Evolutionary conservation across 2,888 invertebrate genomes (phyloP).

Genomic region (Acanthosepion esculentum): DNA sequence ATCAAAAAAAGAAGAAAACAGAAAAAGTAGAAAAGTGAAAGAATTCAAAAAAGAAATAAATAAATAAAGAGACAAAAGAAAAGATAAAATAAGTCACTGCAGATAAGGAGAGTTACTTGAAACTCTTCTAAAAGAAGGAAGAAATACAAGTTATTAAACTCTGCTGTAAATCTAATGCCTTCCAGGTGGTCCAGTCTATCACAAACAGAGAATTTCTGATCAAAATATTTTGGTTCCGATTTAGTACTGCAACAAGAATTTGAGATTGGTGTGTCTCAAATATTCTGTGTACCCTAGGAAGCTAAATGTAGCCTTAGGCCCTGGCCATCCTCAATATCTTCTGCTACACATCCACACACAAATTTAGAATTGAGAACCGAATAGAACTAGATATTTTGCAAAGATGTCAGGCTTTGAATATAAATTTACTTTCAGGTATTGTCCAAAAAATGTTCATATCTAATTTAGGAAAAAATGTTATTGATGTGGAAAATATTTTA

Average conservation of each 20-base stretch:
- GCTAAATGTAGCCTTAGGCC: neutral
- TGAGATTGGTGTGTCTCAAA: neutral
- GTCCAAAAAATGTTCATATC: neutral
- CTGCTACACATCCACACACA: neutral
- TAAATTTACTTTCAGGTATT: neutral
- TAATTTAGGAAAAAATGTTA: neutral
- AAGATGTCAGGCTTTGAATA: neutral
- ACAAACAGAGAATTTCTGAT: neutral
- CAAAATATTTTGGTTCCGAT: neutral
- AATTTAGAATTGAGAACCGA: neutral
- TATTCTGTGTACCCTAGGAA: neutral
- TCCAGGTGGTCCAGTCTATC: neutral
- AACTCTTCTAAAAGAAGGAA: neutral
- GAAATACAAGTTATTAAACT: neutral
- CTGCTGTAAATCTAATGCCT: neutral
- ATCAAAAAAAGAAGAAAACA: neutral
- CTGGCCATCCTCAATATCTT: neutral
- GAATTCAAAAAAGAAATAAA: neutral
- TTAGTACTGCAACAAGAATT: neutral
- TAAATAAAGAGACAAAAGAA: neutral
- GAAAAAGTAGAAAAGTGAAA: neutral
- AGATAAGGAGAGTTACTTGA: neutral
- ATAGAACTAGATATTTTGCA: neutral
- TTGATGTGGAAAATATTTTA: too few relatives aligned
- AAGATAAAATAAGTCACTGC: neutral